A percentile compares a stretch with the other conserved stretches of the same genome.
Evolutionary conservation across 1,140 invertebrate species (phyloP).

Genomic region (Hormaphis cornu): DNA sequence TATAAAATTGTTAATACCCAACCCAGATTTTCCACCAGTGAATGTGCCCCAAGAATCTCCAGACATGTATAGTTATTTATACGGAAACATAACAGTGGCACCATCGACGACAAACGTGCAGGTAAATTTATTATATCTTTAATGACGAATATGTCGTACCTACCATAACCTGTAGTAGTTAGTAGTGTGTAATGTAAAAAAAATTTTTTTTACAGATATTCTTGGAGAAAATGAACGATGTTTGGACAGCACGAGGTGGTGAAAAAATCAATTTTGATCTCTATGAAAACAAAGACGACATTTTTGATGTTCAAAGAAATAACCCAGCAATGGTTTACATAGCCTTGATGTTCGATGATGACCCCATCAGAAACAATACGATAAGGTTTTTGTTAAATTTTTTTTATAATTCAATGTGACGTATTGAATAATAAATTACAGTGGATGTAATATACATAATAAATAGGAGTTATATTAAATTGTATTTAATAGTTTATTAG

Average conservation of each 20-base stretch:
- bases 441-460: no score
- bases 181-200: neutral
- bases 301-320: conserved; percentile 59
- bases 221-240: conserved; percentile 51
- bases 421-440: no score
- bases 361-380: neutral
- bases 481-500: no score
- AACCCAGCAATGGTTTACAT: conserved; percentile 54
- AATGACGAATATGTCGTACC: conserved; percentile 33
- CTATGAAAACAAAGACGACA: conserved; percentile 55
- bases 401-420: no score
- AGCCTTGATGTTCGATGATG: conserved; percentile 52
- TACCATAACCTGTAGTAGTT: neutral
- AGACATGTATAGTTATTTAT: conserved; percentile 51
- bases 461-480: no score
- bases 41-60: conserved; percentile 46
- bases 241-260: conserved; percentile 24
- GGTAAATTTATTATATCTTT: conserved; percentile 42
- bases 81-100: conserved; percentile 57
- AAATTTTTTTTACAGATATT: conserved; percentile 48
- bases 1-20: conserved; percentile 59
- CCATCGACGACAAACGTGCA: conserved; percentile 55
- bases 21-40: conserved; percentile 62
- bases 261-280: conserved; percentile 49
- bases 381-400: conserved; percentile 5